Percentiles rank a stretch among this genome's conserved stretches.
These are phyloP conservation scores for Ictalurus punctatus DNA, from an alignment of 2,113 vertebrate genomes.

Conservation along the genomic window DNA sequence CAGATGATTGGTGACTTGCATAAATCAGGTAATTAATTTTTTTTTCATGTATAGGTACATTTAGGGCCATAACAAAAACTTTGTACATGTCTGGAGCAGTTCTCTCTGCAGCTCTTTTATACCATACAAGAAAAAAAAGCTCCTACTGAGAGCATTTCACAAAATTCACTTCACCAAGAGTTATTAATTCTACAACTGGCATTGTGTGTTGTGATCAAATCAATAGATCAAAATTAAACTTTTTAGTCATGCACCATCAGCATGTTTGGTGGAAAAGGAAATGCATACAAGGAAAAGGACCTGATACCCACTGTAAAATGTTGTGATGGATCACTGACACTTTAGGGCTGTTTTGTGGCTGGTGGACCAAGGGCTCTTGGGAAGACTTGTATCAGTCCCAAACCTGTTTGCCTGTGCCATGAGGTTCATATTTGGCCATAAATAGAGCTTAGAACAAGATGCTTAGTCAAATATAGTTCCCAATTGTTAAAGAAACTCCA, in stretches of 20 bases:
- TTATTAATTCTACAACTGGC: neutral
- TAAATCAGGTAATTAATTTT: neutral
- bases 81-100: neutral
- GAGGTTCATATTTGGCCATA: neutral
- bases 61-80: neutral
- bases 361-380: neutral
- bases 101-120: neutral
- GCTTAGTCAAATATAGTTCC: neutral
- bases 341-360: neutral
- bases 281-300: neutral
- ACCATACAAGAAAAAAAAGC: neutral
- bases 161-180: neutral
- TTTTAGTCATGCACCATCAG: neutral
- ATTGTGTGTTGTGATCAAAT: neutral
- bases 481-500: neutral
- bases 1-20: neutral
- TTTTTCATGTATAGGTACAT: neutral
- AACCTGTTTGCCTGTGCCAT: neutral
- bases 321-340: neutral
- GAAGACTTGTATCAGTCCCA: neutral
- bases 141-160: neutral
- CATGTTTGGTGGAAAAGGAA: neutral
- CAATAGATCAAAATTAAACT: neutral
- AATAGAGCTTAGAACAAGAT: neutral
- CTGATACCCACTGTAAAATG: neutral